phyloP scores from a whole-genome alignment of 2,113 vertebrate species.

The Neoarius graeffei region DNA sequence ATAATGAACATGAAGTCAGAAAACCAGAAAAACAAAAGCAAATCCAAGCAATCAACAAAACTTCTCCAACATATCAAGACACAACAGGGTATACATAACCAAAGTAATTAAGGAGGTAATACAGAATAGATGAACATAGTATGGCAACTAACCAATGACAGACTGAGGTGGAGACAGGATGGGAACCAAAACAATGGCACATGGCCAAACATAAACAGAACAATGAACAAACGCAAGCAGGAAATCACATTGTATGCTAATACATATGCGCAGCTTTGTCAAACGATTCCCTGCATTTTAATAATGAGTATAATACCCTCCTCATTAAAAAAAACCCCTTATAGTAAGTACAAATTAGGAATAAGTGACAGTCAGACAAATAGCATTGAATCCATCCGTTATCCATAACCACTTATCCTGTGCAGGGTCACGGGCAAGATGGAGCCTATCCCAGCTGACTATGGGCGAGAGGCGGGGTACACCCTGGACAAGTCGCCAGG shows the following conservation, averaged over 20 bases:
- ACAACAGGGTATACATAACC: neutral
- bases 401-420: too few species aligned
- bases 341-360: neutral
- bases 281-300: neutral
- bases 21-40: neutral
- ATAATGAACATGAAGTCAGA: neutral
- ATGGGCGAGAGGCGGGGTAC: too few species aligned
- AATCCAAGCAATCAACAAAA: neutral
- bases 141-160: neutral
- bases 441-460: too few species aligned
- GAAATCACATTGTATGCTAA: neutral
- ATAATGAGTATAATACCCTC: neutral
- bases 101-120: neutral
- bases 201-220: neutral
- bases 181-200: neutral
- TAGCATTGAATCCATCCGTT: neutral
- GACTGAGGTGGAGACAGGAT: neutral
- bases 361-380: neutral
- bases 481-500: too few species aligned
- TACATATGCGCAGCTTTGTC: neutral
- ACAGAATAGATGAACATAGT: neutral
- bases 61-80: neutral
- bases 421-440: too few species aligned
- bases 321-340: neutral
- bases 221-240: neutral